These are phyloP conservation scores for Pavo muticus DNA, from an alignment of 2,113 vertebrate species.

Conservation along the genomic window DNA sequence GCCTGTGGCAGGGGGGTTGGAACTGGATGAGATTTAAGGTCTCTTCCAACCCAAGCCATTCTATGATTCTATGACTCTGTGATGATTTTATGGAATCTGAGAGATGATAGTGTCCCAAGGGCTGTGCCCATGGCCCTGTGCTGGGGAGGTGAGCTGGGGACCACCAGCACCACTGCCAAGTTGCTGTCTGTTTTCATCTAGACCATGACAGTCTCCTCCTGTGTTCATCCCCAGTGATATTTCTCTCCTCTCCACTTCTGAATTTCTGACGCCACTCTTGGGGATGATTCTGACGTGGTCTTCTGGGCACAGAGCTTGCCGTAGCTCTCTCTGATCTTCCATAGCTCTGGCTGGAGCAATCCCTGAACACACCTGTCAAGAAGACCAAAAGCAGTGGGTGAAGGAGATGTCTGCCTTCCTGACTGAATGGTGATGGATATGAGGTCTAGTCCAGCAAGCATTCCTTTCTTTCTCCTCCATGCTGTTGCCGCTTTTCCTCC, in stretches of 20 bases:
- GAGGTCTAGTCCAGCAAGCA: neutral
- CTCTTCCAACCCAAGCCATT: too few species aligned
- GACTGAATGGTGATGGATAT: rapidly evolving
- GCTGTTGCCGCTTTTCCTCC: neutral
- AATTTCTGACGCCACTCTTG: neutral
- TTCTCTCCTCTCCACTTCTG: neutral
- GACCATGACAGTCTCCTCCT: neutral
- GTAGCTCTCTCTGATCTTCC: neutral
- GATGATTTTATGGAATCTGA: neutral
- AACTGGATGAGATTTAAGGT: too few species aligned
- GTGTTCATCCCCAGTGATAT: rapidly evolving
- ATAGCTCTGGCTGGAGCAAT: neutral
- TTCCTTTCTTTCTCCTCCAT: neutral
- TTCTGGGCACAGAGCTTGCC: neutral
- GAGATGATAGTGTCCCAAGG: neutral
- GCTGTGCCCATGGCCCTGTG: neutral
- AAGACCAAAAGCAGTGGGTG: neutral
- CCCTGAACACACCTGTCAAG: neutral
- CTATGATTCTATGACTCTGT: neutral
- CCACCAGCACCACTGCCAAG: neutral
- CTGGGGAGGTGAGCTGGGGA: neutral
- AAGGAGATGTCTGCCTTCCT: neutral
- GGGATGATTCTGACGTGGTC: too few species aligned
- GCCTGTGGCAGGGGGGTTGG: too few species aligned
- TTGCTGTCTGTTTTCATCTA: neutral